Percentiles rank a stretch among this genome's conserved stretches.
phyloP scores from a whole-genome alignment of 2,888 invertebrate species.

The Brenthis ino region DNA sequence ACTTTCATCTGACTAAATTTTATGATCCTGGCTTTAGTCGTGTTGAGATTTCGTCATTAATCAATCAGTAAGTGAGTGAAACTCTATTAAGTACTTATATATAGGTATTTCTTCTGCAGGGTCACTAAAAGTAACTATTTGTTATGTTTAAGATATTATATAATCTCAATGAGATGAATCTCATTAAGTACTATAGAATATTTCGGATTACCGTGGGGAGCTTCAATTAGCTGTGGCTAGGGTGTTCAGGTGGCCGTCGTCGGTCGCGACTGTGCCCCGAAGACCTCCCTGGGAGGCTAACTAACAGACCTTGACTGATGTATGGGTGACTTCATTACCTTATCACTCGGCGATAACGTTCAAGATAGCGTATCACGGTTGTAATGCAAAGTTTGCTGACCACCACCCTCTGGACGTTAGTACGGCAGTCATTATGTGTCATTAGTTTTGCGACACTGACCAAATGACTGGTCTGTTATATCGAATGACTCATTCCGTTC shows the following conservation, averaged over 20 bases:
- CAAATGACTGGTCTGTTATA: constrained; percentile 79
- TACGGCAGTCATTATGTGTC: constrained; percentile 79
- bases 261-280: constrained; percentile 61
- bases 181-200: constrained; percentile 46
- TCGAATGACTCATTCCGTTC: constrained; percentile 78
- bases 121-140: not conserved
- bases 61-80: too few relatives aligned
- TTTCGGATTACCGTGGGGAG: constrained; percentile 52
- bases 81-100: too few relatives aligned
- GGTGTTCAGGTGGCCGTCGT: constrained; percentile 69
- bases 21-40: too few relatives aligned
- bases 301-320: constrained; percentile 75
- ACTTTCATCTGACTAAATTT: too few relatives aligned
- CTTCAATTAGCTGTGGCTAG: constrained; percentile 65
- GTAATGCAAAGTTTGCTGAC: constrained; percentile 45
- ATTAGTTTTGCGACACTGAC: constrained; percentile 83
- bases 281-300: constrained; percentile 67
- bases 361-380: constrained; percentile 46
- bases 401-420: constrained; percentile 63
- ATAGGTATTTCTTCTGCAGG: not conserved
- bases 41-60: too few relatives aligned
- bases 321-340: constrained; percentile 42
- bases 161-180: constrained; percentile 19
- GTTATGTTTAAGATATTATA: not conserved
- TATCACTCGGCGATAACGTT: constrained; percentile 49